Base-by-base conservation (phyloP, 2,113 vertebrate genomes). In the Melanostigma gelatinosum region DNA sequence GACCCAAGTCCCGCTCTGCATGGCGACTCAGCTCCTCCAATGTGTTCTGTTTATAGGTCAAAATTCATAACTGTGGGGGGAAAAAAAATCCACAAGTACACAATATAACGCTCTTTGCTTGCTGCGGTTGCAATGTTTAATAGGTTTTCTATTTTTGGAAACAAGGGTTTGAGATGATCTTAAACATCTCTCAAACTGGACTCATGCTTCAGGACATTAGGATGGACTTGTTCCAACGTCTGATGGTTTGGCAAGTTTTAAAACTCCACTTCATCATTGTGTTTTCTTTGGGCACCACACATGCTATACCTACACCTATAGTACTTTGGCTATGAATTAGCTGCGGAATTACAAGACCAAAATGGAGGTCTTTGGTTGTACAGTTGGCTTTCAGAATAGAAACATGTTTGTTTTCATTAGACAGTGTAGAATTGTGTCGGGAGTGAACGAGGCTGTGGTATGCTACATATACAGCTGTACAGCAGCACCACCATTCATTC, bases 211-310 rank as follows among this genome's bases (percentile, higher is more conserved):
- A 89, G 83, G 83, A 82, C 80, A 83, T 85, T 73, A 63, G 62
- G 62, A 87, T 89, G 87, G 85, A 86, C 61, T n/a, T 0, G 52
- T 82, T 90, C 86, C 88, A 89, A 8, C 18, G 71, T 50, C 73
- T 84, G 64, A 88, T 38, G 60, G 36, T 77, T 92, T 90, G 85
- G 79, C 75, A 83, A 54, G 65, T 18, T 8, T 52, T 12, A 64
- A 24, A 77, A 68, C 79, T 7, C 76, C 79, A 27, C 70, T 77
- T 86, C 85, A 86, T 88, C 36, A 38, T 63, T 89, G 70, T 32
- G 20, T 65, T 72, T 89, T 63, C 54, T 67, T 54, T 78, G 2
- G 42, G 46, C 76, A 71, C 63, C 63, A 16, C 74, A 83, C 24
- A n/a, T 44, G 6, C 54, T 64, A 29, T 29, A 76, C 15, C 24